Base-by-base conservation (phyloP, 2,797 vertebrate species). In the Hippocampus kuda region DNA sequence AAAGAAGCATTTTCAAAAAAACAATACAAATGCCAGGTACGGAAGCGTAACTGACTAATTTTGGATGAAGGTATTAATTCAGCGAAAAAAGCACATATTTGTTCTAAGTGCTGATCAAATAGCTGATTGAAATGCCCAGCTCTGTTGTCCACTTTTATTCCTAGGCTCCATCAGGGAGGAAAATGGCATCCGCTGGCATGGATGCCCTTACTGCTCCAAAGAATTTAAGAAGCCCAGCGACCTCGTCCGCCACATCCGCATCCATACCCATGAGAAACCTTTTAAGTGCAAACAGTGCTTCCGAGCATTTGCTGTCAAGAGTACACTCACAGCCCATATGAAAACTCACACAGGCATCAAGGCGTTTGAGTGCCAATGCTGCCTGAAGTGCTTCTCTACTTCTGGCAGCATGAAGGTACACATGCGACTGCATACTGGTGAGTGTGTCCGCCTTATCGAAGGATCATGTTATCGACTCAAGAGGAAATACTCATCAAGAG, bases 211-310 rank as follows among this genome's bases (percentile, higher is more conserved):
- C 73, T 99, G 97, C 86, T 86, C 91, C 73, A 99, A 99, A 84
- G 97, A 98, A 88, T 99, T 99, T 85, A 98, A 98, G 82, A 99
- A 99, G 75, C 97, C 97, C 38, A 99, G 97, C 0, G 97, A 99
- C 81, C 90, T 99, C 2, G 97, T 98, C 41, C 95, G 97, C 1
- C 97, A 99, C 84, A 97, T 99, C 79, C 95, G 97, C 75, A 99
- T 99, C 78, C 97, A 99, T 83, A 99, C 97, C 12, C 97, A 99
- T 0, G 97, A 99, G 89, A 99, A 98, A 85, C 97, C 97, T 6
- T 99, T 96, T 88, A 99, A 98, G 89, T 99, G 97, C 85, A 94
- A 97, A 61, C 97, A 98, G 88, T 99, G 97, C 86, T 99, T 98
- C 89, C 89, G 97, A 66, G 96, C 97, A 59, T 99, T 99, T 20